phyloP scores from a whole-genome alignment of 2,888 invertebrate genomes.

The Iselma pallidipennis region DNA sequence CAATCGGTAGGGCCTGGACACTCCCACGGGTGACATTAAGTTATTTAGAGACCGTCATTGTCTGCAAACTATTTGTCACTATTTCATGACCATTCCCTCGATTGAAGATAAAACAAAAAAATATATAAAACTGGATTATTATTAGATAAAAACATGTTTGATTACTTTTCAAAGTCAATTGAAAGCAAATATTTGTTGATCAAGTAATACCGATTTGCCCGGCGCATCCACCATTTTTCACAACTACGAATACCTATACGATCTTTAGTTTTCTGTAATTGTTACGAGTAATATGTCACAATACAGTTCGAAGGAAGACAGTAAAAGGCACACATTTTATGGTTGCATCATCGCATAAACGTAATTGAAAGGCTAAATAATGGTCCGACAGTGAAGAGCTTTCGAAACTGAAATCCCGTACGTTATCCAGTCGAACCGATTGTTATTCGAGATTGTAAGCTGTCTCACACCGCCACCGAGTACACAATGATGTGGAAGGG shows the following conservation, averaged over 20 bases:
- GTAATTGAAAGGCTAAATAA: conserved; percentile 28
- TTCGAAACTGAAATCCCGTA: conserved; percentile 24
- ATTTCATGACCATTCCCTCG: no score
- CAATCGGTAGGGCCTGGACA: neutral
- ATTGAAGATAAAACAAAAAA: no score
- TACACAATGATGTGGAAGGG: conserved; percentile 32
- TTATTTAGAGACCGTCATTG: no score
- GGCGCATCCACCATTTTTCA: neutral
- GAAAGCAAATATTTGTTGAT: neutral
- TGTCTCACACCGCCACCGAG: conserved; percentile 18
- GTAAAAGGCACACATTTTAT: neutral
- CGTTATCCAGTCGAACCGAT: conserved; percentile 26
- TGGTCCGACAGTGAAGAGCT: conserved; percentile 15
- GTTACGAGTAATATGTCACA: neutral
- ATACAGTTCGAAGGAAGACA: neutral
- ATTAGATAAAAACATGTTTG: no score
- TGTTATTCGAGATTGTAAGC: conserved; percentile 29
- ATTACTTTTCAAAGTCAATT: no score
- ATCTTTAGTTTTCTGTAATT: neutral
- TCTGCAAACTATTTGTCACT: no score
- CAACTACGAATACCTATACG: neutral
- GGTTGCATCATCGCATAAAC: neutral
- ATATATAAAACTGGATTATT: no score
- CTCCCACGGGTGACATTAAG: neutral
- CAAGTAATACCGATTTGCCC: neutral